Evolutionary conservation across 2,888 invertebrate species (phyloP).

Genomic region (Eutolmus rufibarbis): DNA sequence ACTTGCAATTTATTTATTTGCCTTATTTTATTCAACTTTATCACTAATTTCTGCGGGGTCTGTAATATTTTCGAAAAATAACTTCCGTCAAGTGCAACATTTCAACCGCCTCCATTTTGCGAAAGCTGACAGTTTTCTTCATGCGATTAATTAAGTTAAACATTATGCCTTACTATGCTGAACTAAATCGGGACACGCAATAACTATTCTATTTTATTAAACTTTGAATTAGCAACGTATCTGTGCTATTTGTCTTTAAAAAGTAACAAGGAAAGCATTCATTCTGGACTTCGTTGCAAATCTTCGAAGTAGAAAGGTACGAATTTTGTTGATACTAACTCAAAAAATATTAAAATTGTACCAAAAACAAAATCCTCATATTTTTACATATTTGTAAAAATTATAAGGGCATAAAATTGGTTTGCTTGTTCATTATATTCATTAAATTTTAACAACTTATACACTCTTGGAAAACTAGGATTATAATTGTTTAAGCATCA

Average conservation of each 20-base stretch:
- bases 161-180: not conserved
- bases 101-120: not conserved
- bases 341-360: not conserved
- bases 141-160: not conserved
- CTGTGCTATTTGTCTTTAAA: not conserved
- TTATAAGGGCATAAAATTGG: not conserved
- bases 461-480: too few relatives aligned
- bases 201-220: not conserved
- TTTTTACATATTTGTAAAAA: not conserved
- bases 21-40: not conserved
- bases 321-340: not conserved
- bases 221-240: not conserved
- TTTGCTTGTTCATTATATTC: not conserved
- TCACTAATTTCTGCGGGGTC: not conserved
- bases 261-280: conserved; percentile 50
- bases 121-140: not conserved
- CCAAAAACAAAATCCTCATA: not conserved
- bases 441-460: too few relatives aligned
- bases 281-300: conserved; percentile 63
- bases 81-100: not conserved
- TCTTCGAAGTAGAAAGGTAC: conserved; percentile 54
- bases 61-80: not conserved
- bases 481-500: too few relatives aligned
- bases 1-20: not conserved
- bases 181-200: not conserved